Base-by-base conservation (phyloP, 23 tunicate genomes). In the Oikopleura albicans region DNA sequence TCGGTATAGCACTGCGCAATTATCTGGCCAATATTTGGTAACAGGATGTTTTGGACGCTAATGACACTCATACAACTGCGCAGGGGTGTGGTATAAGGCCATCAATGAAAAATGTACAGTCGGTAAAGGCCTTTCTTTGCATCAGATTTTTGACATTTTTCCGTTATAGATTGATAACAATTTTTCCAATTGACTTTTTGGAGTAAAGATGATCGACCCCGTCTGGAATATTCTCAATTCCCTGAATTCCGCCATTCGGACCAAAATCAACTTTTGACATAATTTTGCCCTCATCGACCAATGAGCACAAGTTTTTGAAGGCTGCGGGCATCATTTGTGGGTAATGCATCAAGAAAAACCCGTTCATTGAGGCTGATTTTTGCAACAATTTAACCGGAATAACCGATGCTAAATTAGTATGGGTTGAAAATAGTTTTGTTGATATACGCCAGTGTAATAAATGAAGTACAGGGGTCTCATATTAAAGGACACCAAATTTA, bases 121-220 rank as follows among this genome's bases (percentile, higher is more conserved):
- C n/a, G n/a, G n/a, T n/a, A n/a, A n/a, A n/a, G n/a, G n/a, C n/a
- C n/a, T n/a, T n/a, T n/a, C n/a, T n/a, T n/a, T n/a, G n/a, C n/a
- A n/a, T n/a, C n/a, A n/a, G n/a, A n/a, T n/a, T n/a, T n/a, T n/a
- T n/a, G n/a, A n/a, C n/a, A n/a, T n/a, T 49, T 49, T 8, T 49
- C 22, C 63, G 12, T 49, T 22, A 49, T 49, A 92, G 39, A 38
- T 88, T 76, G 75, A 95, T 96, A 63, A 86, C 87, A 40, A 95
- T 84, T 59, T 95, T 95, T n/a, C 99, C 99, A 39, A 88, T 85
- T 40, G 90, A 90, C 84, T 95, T 95, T 84, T 87, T 88, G 4
- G 99, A 87, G 63, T 90, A 95, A 83, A 95, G 66, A 41, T 88
- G 90, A 83, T 95, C 99, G 39, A 95, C 99, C 1, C 96, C 99